Conservation (phyloP, 2,113 vertebrate genomes). For the Tenebrosternarchus preto region DNA sequence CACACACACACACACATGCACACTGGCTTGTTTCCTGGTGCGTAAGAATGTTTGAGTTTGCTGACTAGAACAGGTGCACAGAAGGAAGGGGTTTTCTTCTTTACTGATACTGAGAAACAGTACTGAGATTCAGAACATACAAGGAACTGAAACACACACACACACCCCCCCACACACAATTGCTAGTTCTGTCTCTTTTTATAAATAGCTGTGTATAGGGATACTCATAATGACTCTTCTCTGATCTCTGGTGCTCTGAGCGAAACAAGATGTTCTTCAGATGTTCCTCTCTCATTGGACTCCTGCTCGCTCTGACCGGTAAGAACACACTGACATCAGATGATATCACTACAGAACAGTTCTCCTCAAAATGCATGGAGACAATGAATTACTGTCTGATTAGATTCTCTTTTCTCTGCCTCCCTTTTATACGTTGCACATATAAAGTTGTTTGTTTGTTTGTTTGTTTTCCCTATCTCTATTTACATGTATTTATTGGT, state of each 20-base stretch:
- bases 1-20: too few species aligned
- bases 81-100: background rate
- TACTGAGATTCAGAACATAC: background rate
- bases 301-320: constrained; percentile 41
- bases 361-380: too few species aligned
- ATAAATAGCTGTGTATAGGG: background rate
- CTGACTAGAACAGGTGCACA: background rate
- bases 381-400: too few species aligned
- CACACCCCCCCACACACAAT: background rate
- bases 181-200: background rate
- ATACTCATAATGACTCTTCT: background rate
- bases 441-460: too few species aligned
- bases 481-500: background rate
- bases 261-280: constrained; percentile 26
- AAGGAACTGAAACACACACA: constrained; percentile 24
- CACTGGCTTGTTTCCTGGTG: background rate
- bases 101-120: background rate
- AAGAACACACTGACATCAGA: background rate
- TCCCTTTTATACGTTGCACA: too few species aligned
- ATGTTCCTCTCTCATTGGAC: background rate
- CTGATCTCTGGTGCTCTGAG: background rate
- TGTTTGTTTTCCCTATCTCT: too few species aligned
- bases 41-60: background rate
- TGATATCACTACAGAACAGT: background rate
- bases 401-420: too few species aligned